Base-by-base conservation (phyloP, 2,797 vertebrate genomes). In the Macropodus opercularis region DNA sequence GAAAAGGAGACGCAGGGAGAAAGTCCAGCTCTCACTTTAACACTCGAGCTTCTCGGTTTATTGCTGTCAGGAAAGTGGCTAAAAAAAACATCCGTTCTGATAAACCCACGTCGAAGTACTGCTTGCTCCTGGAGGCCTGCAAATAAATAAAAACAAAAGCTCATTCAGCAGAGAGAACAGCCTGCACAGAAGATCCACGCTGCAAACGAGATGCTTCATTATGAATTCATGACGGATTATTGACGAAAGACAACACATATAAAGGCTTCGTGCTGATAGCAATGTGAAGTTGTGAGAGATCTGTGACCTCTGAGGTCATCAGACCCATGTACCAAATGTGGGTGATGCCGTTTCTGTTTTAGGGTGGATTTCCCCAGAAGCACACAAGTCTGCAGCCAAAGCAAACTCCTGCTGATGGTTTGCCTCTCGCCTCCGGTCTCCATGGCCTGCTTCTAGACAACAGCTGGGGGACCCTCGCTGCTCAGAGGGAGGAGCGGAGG, bases 361-460 rank as follows among this genome's bases (percentile, higher is more conserved):
- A 72, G 71, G 75, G 73, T 89, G 87, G 81, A 89, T 84, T 88
- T 84, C 74, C 85, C 77, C 66, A 79, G 75, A 77, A 85, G 81
- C 75, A 74, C 75, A 82, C 27, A 50, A 70, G 69, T 21, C 18
- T 70, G 64, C 73, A 73, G 90, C 90, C 87, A 91, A 91, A 89
- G 87, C 84, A 89, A 90, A 88, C 84, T 88, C 74, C 68, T 54
- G 81, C 80, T 71, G 85, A 88, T 73, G 85, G 79, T 85, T 88
- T 79, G 89, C 81, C 80, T 86, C 85, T 79, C 84, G 87, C 88
- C 89, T 88, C 87, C 72, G 66, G 85, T 89, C 84, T 89, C 85
- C 62, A 72, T 84, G 84, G 89, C 83, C 85, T 85, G 86, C 85
- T 88, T 87, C 87, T 84, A 73, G 87, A 90, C 83, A 70, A 86